Percentiles rank a stretch among this genome's conserved stretches.
Conservation (phyloP, 35 echinoderm and acorn worm species). For the Anneissia japonica region DNA sequence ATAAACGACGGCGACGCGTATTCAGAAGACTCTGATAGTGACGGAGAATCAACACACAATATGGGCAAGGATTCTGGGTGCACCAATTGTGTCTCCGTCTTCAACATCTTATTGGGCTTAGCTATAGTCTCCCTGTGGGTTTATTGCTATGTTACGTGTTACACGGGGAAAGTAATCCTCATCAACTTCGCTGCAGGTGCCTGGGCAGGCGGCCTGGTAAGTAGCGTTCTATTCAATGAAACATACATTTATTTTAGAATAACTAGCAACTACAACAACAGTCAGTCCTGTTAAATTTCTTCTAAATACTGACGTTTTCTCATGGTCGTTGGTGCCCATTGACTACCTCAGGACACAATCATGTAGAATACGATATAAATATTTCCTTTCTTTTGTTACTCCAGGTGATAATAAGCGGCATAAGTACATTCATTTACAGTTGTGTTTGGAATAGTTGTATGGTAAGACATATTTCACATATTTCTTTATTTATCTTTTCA, state of each 20-base stretch:
- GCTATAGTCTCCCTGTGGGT: neutral
- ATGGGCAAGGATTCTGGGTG: neutral
- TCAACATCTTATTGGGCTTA: neutral
- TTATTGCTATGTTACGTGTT: neutral
- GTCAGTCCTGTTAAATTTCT: too few relatives aligned
- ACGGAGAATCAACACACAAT: neutral
- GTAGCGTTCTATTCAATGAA: too few relatives aligned
- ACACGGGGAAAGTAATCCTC: neutral
- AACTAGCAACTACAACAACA: too few relatives aligned
- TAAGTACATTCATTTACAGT: neutral
- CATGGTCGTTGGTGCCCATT: too few relatives aligned
- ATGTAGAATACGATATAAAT: too few relatives aligned
- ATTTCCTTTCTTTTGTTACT: too few relatives aligned
- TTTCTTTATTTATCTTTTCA: too few relatives aligned
- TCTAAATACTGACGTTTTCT: too few relatives aligned
- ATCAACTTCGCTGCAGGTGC: neutral
- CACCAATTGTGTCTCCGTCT: neutral
- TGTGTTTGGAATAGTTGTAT: neutral
- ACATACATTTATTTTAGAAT: too few relatives aligned
- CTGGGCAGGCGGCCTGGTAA: neutral
- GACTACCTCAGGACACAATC: too few relatives aligned
- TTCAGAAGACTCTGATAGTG: neutral
- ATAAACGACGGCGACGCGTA: neutral
- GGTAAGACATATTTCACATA: neutral
- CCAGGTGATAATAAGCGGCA: neutral